Conservation (phyloP, 2,113 vertebrate genomes). For the Tupaia chinensis region DNA sequence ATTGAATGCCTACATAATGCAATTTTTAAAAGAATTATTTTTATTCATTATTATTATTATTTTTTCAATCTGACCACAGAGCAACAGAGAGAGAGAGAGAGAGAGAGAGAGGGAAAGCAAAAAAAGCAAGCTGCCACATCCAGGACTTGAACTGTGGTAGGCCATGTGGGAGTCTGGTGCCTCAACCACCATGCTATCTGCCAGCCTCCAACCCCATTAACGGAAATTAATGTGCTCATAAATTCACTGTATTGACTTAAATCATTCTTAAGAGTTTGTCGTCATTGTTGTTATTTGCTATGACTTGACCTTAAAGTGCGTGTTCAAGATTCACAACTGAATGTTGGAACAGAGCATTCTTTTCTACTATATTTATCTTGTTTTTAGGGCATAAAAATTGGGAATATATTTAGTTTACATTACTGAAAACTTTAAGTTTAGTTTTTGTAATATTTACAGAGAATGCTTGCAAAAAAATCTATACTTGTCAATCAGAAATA, state of each 20-base stretch:
- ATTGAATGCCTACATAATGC: neutral
- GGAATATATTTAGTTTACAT: constrained; percentile 22
- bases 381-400: neutral
- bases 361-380: neutral
- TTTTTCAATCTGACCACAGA: no score
- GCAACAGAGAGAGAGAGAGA: no score
- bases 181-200: no score
- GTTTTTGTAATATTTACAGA: constrained; percentile 28
- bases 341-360: neutral
- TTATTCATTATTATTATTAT: no score
- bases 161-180: no score
- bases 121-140: no score
- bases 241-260: constrained; percentile 16
- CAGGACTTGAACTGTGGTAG: no score
- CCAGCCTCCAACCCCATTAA: neutral
- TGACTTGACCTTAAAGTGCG: neutral
- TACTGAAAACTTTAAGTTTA: neutral
- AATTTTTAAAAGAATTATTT: no score
- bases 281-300: neutral
- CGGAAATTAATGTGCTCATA: constrained; percentile 16
- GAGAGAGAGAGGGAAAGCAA: no score
- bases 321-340: neutral
- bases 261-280: neutral
- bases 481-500: neutral
- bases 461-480: neutral